Evolutionary conservation across 2,797 vertebrate species (phyloP).

Genomic region (Psittacula echo): DNA sequence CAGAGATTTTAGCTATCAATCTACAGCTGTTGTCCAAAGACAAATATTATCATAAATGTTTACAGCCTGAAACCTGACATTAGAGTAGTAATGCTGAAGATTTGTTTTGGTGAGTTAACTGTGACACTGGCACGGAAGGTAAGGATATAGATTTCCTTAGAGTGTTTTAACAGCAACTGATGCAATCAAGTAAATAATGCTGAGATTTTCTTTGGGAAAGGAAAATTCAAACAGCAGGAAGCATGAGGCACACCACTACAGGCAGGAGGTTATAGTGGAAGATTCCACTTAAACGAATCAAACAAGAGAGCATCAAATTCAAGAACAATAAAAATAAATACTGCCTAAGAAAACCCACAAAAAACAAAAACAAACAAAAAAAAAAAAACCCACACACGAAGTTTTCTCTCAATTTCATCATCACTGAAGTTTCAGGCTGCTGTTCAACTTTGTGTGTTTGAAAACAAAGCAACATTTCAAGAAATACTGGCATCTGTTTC

Average conservation of each 20-base stretch:
- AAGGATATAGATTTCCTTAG: neutral
- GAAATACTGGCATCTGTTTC: slow-evolving; percentile 27
- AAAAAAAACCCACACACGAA: neutral
- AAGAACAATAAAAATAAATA: neutral
- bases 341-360: neutral
- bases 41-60: neutral
- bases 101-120: neutral
- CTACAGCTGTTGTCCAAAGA: neutral
- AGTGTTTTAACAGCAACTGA: neutral
- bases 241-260: neutral
- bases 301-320: neutral
- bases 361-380: too few relatives aligned
- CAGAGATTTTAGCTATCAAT: neutral
- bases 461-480: slow-evolving; percentile 26
- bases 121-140: neutral
- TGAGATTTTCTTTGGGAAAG: neutral
- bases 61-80: neutral
- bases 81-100: neutral
- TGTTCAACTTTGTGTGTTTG: neutral
- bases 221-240: neutral
- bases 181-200: neutral
- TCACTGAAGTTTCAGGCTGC: neutral
- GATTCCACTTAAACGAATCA: neutral
- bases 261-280: neutral
- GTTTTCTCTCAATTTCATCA: neutral